Evolutionary conservation across 2,113 vertebrate species (phyloP), one percentile per base, ranked within the genome.

Genomic region (Cepphus grylle): DNA sequence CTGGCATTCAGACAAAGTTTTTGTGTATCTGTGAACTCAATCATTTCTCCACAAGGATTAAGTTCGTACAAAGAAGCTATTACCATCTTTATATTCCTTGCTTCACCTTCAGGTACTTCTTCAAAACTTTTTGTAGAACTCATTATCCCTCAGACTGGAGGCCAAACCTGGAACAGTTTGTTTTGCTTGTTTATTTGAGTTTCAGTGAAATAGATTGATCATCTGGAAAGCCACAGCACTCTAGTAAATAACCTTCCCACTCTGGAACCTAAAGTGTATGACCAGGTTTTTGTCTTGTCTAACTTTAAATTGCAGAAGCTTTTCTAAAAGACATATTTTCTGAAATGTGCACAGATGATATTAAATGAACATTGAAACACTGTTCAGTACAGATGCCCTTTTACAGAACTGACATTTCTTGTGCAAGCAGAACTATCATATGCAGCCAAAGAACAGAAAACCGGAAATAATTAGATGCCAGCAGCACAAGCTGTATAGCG

Each of bases 401-500:
- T 88, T 69, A 50, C 72, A 67, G 93, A 89, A 30, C 67, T 86
- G 86, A 80, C 49, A 29, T 72, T 96, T 94, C 86, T 95, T 86
- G 89, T 93, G 81, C 91, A 82, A 62, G 95, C 83, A 77, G 5
- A 89, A 36, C 55, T 42, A 73, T 91, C 86, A 58, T 77, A 40
- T 52, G 91, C 81, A 94, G 95, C 82, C 94, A 81, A 30, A 65
- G 96, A 88, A 85, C 58, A 86, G 92, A 89, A 65, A 93, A 90
- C 17, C 18, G 79, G 98, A 97, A 98, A 91, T 95, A 25, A 83
- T 83, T 53, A 92, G 96, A 95, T 97, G 97, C 96, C 97, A 97
- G 83, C 89, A 53, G 80, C 49, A 22, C 96, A 92, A 95, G 96
- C 91, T 96, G 49, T 94, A 71, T 74, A 82, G 96, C 29, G 21